Evolutionary conservation across 2,888 invertebrate genomes (phyloP), one percentile per base, ranked within the genome.

Genomic region (Choristoneura rosaceana): DNA sequence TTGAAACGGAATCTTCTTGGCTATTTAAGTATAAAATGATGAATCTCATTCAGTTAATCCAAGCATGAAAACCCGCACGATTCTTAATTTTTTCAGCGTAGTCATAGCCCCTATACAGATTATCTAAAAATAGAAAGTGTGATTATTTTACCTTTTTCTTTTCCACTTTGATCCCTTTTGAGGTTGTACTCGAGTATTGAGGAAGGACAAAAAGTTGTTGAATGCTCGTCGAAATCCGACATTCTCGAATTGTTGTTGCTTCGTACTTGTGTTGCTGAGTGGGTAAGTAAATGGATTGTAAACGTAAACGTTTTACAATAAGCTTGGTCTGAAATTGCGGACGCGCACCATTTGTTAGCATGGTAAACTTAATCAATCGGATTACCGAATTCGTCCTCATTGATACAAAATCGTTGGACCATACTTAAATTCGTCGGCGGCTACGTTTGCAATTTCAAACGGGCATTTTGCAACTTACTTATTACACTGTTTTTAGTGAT

Each of bases 341-440:
- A 50, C 25, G 59, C 47, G 59, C 33, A 52, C 41, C 34, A 60
- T 61, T 61, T 66, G 71, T 61, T 62, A 61, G 61, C 55, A 45
- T 55, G 55, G 66, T 67, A 67, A 71, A 66, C 66, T 71, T 61
- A 66, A 67, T 66, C 66, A 61, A 60, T 52, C 52, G 61, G 61
- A 60, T 66, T 61, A 61, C 9, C 60, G 33, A 60, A 65, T 52
- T 33, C 61, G 66, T 67, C 61, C 61, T 67, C 61, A 67, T 62
- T 61, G 62, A 61, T 43, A 50, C 33, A 45, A 55, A 34, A 55
- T 45, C 60, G 67, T 41, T 47, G 52, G 64, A 61, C 55, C 61
- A 66, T 55, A 66, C 71, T 66, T 55, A 41, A 15, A 59, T 47
- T 8, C 34, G 45, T 12, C 52, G 33, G 43, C 45, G 52, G 43